phyloP scores from a whole-genome alignment of 1,140 invertebrate genomes.

The Lucilia sericata region DNA sequence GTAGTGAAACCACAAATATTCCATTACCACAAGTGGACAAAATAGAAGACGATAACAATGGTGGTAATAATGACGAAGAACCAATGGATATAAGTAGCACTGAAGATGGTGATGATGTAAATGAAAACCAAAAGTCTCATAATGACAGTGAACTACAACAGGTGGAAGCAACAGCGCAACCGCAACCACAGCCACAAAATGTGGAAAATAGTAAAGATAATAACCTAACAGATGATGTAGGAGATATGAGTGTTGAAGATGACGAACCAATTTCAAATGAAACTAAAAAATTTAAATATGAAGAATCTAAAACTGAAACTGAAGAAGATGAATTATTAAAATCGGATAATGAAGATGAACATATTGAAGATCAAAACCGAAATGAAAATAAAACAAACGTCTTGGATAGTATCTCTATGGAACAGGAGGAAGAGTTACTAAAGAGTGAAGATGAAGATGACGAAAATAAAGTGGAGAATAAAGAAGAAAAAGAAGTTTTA shows the following conservation, averaged over 20 bases:
- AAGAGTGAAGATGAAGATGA: constrained; percentile 1
- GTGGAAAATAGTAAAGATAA: neutral
- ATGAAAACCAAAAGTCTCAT: neutral
- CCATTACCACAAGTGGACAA: neutral
- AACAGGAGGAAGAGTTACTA: constrained; percentile 7
- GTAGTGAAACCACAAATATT: constrained; percentile 5
- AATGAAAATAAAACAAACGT: neutral
- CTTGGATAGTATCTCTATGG: constrained; percentile 22
- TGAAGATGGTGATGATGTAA: neutral
- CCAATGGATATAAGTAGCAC: constrained; percentile 9
- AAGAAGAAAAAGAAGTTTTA: constrained; percentile 1
- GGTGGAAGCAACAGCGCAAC: neutral
- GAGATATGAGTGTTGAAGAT: neutral
- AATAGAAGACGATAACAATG: neutral
- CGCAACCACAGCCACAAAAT: constrained; percentile 9
- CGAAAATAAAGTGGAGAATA: neutral
- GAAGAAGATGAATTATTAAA: constrained; percentile 44
- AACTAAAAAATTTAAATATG: constrained; percentile 7
- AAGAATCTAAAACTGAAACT: neutral
- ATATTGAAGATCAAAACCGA: neutral
- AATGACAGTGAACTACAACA: constrained; percentile 1
- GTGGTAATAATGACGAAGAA: neutral
- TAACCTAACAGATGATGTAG: neutral
- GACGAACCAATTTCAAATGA: constrained; percentile 10
- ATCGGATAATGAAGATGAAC: constrained; percentile 34